Evolutionary conservation across 2,113 vertebrate species (phyloP).

Genomic region (Bufo gargarizans): DNA sequence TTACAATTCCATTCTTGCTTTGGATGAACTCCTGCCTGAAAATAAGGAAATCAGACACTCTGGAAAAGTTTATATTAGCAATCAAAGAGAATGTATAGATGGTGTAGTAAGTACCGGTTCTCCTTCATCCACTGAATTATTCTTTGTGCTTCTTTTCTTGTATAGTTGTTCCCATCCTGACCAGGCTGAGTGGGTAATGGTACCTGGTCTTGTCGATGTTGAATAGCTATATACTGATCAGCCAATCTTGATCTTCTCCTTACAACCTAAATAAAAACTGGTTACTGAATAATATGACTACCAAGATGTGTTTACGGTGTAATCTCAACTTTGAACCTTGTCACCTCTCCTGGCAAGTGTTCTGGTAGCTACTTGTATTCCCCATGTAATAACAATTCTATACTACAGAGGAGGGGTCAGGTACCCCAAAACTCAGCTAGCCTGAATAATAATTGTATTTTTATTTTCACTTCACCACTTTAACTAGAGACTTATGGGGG

Average conservation of each 20-base stretch:
- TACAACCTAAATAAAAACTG: neutral
- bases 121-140: conserved; percentile 25
- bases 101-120: neutral
- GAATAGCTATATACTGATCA: neutral
- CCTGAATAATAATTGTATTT: too few species aligned
- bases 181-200: neutral
- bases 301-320: too few species aligned
- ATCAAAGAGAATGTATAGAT: neutral
- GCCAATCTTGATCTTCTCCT: neutral
- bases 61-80: too few species aligned
- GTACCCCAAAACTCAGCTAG: too few species aligned
- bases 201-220: neutral
- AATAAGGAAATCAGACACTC: neutral
- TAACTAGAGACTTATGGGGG: too few species aligned
- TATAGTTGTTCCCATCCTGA: neutral
- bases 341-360: too few species aligned
- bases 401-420: too few species aligned
- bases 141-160: neutral
- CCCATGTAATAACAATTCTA: too few species aligned
- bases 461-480: too few species aligned
- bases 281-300: too few species aligned
- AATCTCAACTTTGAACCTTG: too few species aligned
- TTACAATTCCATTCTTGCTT: conserved; percentile 75
- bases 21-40: conserved; percentile 72
- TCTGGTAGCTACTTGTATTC: too few species aligned